phyloP scores from a whole-genome alignment of 1,140 invertebrate species.

The Berghia stephanieae region DNA sequence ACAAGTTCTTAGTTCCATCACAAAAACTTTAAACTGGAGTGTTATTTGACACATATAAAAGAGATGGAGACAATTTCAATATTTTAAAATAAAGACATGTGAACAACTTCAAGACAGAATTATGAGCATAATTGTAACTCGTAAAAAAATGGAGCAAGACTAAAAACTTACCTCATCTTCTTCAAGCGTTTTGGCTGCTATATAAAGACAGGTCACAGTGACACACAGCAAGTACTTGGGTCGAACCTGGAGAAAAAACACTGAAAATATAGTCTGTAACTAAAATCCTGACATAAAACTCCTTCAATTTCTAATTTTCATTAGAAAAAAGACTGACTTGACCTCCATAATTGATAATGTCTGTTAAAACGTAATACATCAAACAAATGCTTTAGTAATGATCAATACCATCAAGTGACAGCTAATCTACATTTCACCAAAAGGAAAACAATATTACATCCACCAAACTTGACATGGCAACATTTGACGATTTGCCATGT shows the following conservation, averaged over 20 bases:
- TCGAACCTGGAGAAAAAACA: conserved; percentile 53
- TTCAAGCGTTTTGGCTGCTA: conserved; percentile 67
- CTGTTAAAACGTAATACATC: no score
- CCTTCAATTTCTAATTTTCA: background rate
- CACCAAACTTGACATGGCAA: no score
- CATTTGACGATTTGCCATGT: no score
- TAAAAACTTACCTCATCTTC: conserved; percentile 64
- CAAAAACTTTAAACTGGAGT: background rate
- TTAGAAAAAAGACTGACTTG: background rate
- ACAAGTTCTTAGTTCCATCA: no score
- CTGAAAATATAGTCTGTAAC: background rate
- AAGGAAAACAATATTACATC: no score
- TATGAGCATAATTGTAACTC: background rate
- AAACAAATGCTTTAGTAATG: no score
- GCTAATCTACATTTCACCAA: no score
- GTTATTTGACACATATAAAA: background rate
- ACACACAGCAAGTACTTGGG: conserved; percentile 66
- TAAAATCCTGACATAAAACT: background rate
- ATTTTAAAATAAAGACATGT: background rate
- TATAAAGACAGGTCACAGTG: conserved; percentile 62
- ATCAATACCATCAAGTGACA: no score
- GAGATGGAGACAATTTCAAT: background rate
- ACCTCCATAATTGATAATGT: background rate
- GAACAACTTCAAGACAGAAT: background rate
- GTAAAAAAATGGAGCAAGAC: background rate